Evolutionary conservation across 2,888 invertebrate genomes (phyloP), one percentile per base, ranked within the genome.

Genomic region (Agrochola lychnidis): DNA sequence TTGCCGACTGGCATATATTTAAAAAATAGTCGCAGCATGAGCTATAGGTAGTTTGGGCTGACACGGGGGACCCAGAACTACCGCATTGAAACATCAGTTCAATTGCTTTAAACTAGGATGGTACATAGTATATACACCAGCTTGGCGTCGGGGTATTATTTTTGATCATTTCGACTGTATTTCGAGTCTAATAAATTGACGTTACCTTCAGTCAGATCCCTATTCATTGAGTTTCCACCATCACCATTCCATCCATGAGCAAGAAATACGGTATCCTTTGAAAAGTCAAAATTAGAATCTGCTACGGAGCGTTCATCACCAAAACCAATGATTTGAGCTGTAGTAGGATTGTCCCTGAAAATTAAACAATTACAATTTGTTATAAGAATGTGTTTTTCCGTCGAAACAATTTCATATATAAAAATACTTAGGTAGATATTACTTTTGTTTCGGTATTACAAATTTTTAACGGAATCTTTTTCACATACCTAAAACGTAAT

Each of bases 231-330:
- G 72, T 92, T 94, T 36, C 79, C 79, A 25, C 94, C 93, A 78
- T 90, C 45, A 0, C 93, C 92, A 72, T 92, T 93, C 95, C 95
- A 95, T 0, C 95, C 95, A 69, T 95, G 95, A 64, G 89, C 90
- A 3, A 95, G 84, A 63, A 95, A 87, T 12, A 94, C 91, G 0
- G 93, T 93, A 0, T 69, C 84, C 72, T 91, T 94, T 22, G 75
- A 79, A 16, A 77, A 79, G 56, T 91, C 79, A 66, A 93, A 93
- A 81, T 91, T 89, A 0, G 95, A 93, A 45, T 81, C 73, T 2
- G 48, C 40, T 4, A 95, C 78, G 42, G 90, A 91, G 51, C 81
- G 76, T 0, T 57, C 78, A 73, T 93, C 80, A 14, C 88, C 84
- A 4, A 87, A 59, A 4, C 68, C 22, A 10, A 95, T 78, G 2